Evolutionary conservation across 1,140 invertebrate genomes (phyloP), one percentile per base, ranked within the genome.

Genomic region (Drosophila lacertosa): DNA sequence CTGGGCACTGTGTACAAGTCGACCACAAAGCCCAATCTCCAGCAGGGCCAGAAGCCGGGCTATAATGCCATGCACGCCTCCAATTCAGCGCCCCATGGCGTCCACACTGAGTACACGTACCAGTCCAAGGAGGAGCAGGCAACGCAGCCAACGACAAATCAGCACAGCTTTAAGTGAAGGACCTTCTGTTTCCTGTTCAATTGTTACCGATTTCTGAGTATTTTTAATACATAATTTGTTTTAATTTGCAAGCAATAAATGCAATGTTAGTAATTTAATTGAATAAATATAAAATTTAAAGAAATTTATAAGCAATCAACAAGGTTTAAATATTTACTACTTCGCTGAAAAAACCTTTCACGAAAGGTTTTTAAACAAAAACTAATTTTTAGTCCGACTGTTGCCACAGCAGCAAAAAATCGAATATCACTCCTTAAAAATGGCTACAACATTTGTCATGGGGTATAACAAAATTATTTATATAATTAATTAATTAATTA

Each of bases 1-100:
- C 18, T 91, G 51, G 63, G 75, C 20, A 80, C 62, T n/a, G 57
- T 90, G 3, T 90, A 90, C 54, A 90, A 90, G 39, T 66, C 89
- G 0, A 83, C 73, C 0, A 60, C 59, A 15, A 26, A n/a, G 64
- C 64, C 15, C 33, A 67, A 60, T 15, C 13, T 75, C 29, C 55
- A 60, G 13, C 39, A 40, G 29, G 59, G 64, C 10, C 68, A 76
- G 5, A 84, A 90, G 33, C 33, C 66, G 0, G 80, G 77, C 20
- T 90, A 90, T 39, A 80, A 90, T 69, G 72, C 89, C 1, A 90
- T 90, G 89, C 75, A 86, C 16, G 59, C 89, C 11, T 73, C 89
- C 6, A 15, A 55, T 39, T 15, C 69, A 20, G 57, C 53, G 22
- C 58, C 42, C 16, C 66, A 64, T 35, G 66, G 66, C 16, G 33